A percentile compares a stretch with the other conserved stretches of the same genome.
phyloP scores from a whole-genome alignment of 2,888 invertebrate species.

The Gerosis bhagava region DNA sequence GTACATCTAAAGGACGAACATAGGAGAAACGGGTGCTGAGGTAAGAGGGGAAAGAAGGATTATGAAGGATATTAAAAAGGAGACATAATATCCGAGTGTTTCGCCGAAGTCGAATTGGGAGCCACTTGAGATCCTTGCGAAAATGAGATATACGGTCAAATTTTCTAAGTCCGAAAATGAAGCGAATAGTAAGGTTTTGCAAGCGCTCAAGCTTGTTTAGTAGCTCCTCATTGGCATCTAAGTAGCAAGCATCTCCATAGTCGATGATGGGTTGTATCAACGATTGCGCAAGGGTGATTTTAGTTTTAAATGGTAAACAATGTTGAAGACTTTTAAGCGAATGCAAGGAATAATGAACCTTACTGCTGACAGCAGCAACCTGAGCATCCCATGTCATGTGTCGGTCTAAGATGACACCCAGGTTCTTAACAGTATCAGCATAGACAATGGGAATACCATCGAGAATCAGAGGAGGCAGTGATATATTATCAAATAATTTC shows the following conservation, averaged over 20 bases:
- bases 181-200: conserved; percentile 14
- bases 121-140: conserved; percentile 9
- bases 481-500: not conserved
- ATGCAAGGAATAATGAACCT: not conserved
- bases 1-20: not conserved
- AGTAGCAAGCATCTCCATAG: conserved; percentile 13
- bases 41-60: not conserved
- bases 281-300: not conserved
- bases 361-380: not conserved
- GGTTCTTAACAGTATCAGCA: not conserved
- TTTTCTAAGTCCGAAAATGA: conserved; percentile 16
- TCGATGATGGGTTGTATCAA: conserved; percentile 5
- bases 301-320: not conserved
- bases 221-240: conserved; percentile 2
- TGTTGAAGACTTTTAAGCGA: not conserved
- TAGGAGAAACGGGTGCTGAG: not conserved
- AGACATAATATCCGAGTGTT: not conserved
- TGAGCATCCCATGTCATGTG: not conserved
- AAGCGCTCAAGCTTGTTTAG: conserved; percentile 19
- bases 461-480: not conserved
- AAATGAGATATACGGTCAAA: conserved; percentile 8
- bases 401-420: not conserved
- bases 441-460: not conserved
- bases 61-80: not conserved
- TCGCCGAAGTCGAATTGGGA: not conserved